A percentile compares a stretch with the other conserved stretches of the same genome.
phyloP scores from a whole-genome alignment of 2,113 vertebrate species.

The Elephas maximus region DNA sequence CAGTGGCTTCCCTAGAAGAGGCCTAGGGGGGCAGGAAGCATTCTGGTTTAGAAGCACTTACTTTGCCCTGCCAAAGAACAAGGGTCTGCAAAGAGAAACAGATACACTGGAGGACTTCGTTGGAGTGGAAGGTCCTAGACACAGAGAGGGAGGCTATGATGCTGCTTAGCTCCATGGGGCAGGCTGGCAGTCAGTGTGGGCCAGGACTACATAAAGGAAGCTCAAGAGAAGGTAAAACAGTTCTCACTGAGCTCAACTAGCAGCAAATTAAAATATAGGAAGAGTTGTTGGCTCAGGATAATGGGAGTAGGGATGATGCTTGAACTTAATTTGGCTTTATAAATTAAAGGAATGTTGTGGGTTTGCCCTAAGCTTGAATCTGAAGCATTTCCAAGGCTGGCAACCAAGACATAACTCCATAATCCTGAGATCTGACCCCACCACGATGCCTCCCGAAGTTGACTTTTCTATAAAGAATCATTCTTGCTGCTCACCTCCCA shows the following conservation, averaged over 20 bases:
- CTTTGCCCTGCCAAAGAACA: slow-evolving; percentile 43
- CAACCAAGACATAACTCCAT: not conserved
- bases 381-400: slow-evolving; percentile 37
- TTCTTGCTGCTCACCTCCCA: not conserved
- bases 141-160: not conserved
- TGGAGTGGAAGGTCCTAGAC: not conserved
- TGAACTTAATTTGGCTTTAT: slow-evolving; percentile 4
- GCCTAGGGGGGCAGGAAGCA: not conserved
- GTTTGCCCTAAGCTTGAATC: slow-evolving; percentile 4
- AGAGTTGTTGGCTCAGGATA: not conserved
- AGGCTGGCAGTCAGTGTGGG: not conserved
- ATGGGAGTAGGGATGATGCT: not conserved
- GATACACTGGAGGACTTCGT: slow-evolving; percentile 21
- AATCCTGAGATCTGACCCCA: not conserved
- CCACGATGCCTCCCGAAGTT: not conserved
- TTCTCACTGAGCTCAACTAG: not conserved
- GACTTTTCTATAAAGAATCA: not conserved
- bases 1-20: slow-evolving; percentile 48
- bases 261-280: not conserved
- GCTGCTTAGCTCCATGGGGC: not conserved
- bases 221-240: not conserved
- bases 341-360: not conserved
- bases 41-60: not conserved
- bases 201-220: slow-evolving; percentile 1
- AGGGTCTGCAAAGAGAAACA: slow-evolving; percentile 39